These are phyloP conservation scores for Erinaceus europaeus DNA, from an alignment of 2,113 vertebrate genomes.

Conservation along the genomic window DNA sequence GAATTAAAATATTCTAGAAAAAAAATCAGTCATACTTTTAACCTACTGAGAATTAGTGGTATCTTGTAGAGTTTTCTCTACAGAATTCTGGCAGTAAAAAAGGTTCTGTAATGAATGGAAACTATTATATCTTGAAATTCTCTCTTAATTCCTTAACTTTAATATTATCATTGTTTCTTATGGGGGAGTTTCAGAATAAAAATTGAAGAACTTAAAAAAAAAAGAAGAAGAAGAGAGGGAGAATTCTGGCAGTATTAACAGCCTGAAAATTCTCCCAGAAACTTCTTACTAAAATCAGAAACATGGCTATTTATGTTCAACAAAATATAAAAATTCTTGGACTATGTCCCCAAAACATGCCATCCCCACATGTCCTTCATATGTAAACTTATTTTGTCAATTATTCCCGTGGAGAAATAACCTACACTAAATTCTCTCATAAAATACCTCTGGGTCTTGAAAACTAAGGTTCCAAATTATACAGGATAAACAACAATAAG, in stretches of 20 bases:
- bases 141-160: too few species aligned
- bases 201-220: too few species aligned
- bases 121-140: too few species aligned
- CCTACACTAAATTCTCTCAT: background rate
- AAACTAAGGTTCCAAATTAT: background rate
- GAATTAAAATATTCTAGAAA: background rate
- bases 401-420: background rate
- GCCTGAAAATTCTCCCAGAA: constrained; percentile 16
- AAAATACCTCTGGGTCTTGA: background rate
- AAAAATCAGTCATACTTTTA: background rate
- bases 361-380: background rate
- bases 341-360: background rate
- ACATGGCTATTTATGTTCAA: background rate
- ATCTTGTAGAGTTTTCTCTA: too few species aligned
- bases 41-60: background rate
- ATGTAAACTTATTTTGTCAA: background rate
- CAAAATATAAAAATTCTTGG: background rate
- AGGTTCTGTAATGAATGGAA: too few species aligned
- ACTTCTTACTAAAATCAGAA: background rate
- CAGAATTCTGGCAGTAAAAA: too few species aligned
- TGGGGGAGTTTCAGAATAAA: too few species aligned
- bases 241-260: background rate
- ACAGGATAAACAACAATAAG: background rate
- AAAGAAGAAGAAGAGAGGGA: background rate
- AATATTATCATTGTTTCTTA: too few species aligned